Evolutionary conservation across 2,888 invertebrate species (phyloP), one percentile per base, ranked within the genome.

Genomic region (Globia sparganii): DNA sequence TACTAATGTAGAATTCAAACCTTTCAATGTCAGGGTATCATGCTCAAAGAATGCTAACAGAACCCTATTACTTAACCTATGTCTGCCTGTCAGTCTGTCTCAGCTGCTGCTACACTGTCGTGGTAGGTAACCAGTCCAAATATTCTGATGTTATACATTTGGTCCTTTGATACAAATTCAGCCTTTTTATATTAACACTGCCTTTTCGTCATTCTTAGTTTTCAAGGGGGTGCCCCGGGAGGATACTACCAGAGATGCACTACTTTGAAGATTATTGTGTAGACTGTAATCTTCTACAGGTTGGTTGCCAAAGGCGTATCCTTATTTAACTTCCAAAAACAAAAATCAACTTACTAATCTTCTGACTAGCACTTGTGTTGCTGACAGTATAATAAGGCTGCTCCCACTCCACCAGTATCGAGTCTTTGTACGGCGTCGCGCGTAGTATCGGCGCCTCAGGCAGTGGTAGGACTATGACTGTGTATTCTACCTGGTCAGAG

Each of bases 401-500:
- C 65, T 98, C 97, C 95, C 98, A 98, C 87, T 98, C 98, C 6
- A 98, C 97, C 6, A 97, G 85, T 40, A 97, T 93, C 0, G 96
- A 95, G 89, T 96, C 95, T 53, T 96, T 96, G 71, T 96, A 96
- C 0, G 97, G 95, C 0, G 96, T 95, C 0, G 96, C 96, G 84
- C 97, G 97, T 67, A 98, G 95, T 79, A 97, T 96, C 0, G 98
- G 98, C 0, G 98, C 97, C 77, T 97, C 97, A 0, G 98, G 98
- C n/a, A 98, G 95, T 78, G 98, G 98, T 87, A 98, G 97, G 0
- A 99, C 98, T 77, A 97, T 97, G 58, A 99, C 97, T 2, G 97
- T 97, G 92, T 98, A 98, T 75, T 98, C 97, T 75, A 99, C 98
- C 67, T 98, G 98, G 92, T 99, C 99, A 37, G 98, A 98, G 0